Percentiles rank a stretch among this genome's conserved stretches.
These are phyloP conservation scores for Umimayanthus chanpuru DNA, from an alignment of 92 coral and sea anemone genomes.

Conservation along the genomic window DNA sequence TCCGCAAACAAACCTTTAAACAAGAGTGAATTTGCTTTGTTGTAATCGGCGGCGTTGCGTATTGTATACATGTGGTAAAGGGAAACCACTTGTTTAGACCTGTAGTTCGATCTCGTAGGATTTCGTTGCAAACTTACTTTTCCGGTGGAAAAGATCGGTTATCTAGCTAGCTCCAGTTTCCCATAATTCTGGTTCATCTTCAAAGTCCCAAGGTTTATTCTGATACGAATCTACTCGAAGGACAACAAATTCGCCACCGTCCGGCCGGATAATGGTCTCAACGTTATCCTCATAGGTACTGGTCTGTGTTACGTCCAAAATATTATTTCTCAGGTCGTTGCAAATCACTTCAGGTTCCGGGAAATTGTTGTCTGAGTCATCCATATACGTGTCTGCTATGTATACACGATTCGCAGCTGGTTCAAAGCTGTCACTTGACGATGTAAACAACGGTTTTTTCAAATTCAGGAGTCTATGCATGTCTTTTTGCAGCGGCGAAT, in stretches of 20 bases:
- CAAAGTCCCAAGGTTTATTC: background rate
- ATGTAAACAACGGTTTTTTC: constrained; percentile 13
- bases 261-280: constrained; percentile 12
- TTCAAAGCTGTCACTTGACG: constrained; percentile 41
- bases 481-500: constrained; percentile 38
- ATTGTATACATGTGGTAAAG: no score
- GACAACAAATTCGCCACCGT: constrained; percentile 14
- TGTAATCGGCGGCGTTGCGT: no score
- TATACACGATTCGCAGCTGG: background rate
- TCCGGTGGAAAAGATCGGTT: background rate
- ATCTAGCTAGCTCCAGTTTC: background rate
- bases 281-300: background rate
- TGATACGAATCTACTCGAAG: background rate
- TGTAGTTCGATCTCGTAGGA: background rate
- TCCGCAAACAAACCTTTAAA: background rate
- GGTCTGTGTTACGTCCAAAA: background rate
- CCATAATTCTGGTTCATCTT: background rate
- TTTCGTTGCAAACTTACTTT: background rate
- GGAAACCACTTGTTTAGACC: background rate
- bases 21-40: background rate
- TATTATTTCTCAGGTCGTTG: background rate
- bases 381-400: background rate
- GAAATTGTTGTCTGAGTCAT: background rate
- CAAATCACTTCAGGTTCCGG: background rate
- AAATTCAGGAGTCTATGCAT: background rate